phyloP scores from a whole-genome alignment of 2,888 invertebrate species.

The Rhingia campestris region DNA sequence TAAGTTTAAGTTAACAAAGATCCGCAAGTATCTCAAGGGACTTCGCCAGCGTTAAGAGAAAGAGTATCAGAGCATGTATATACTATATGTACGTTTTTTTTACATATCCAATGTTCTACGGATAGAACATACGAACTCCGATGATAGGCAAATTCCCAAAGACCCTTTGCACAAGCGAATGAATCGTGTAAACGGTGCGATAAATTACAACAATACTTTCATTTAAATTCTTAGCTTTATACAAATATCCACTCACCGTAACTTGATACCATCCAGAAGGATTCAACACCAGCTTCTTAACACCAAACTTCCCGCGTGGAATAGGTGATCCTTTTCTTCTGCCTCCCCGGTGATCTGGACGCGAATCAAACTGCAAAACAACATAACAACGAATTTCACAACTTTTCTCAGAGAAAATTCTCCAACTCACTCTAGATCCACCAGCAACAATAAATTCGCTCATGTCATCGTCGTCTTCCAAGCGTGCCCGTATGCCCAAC shows the following conservation, averaged over 20 bases:
- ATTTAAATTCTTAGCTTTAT: too few relatives aligned
- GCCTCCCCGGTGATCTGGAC: constrained; percentile 76
- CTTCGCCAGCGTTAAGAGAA: too few relatives aligned
- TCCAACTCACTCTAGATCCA: constrained; percentile 72
- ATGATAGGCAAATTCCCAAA: too few relatives aligned
- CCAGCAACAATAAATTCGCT: constrained; percentile 73
- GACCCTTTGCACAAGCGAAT: too few relatives aligned
- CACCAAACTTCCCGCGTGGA: constrained; percentile 77
- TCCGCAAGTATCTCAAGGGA: too few relatives aligned
- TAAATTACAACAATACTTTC: too few relatives aligned
- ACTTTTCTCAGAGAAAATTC: not conserved
- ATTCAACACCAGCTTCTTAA: constrained; percentile 79
- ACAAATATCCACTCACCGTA: constrained; percentile 80
- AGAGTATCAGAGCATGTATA: too few relatives aligned
- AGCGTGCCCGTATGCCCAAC: constrained; percentile 76
- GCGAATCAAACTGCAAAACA: constrained; percentile 43
- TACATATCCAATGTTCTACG: too few relatives aligned
- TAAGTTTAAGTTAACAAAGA: too few relatives aligned
- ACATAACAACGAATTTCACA: constrained; percentile 8
- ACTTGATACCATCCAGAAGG: constrained; percentile 89
- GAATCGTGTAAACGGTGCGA: too few relatives aligned
- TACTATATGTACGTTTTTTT: too few relatives aligned
- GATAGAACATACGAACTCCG: too few relatives aligned
- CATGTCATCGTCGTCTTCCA: constrained; percentile 82
- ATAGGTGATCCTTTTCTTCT: constrained; percentile 80